Evolutionary conservation across 2,797 vertebrate genomes (phyloP), one percentile per base, ranked within the genome.

Genomic region (Phrynocephalus guinanensis): DNA sequence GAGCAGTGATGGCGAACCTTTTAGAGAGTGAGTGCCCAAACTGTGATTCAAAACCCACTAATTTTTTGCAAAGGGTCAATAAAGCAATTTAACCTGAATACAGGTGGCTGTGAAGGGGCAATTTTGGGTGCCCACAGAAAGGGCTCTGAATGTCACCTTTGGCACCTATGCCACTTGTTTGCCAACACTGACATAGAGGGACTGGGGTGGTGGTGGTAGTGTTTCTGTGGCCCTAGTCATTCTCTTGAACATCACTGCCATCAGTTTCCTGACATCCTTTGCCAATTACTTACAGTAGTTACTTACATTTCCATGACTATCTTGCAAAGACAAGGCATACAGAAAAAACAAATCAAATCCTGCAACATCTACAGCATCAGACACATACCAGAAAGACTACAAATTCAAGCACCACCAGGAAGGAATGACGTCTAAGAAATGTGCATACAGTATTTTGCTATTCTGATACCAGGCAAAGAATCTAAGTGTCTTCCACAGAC

Each of bases 251-350:
- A 56, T 22, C 16, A 81, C 2, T 30, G 52, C 44, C 26, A 33
- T n/a, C 30, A 0, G 13, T 70, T 38, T 81, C 72, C 60, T 81
- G 48, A 66, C 56, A 24, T 13, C 75, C 30, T 79, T 80, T 73
- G 70, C 68, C 33, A 84, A 67, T 24, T 63, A 18, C 28, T 33
- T 56, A 44, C 5, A 44, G 38, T 44, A 33, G 26, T 28, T 80
- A 56, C 33, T 28, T 85, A n/a, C n/a, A 67, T 84, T 84, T 85
- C 60, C 63, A 75, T 24, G 30, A 52, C 10, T 8, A 75, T 33
- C 44, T 81, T 88, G 44, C 52, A 84, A 63, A 67, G 76, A 22
- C 18, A 68, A 71, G 33, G 22, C 82, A 84, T 63, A 79, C 52
- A 73, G 30, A 67, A 13, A 26, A 67, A 82, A 77, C 33, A 48